These are phyloP conservation scores for Rutilus rutilus DNA, from an alignment of 2,113 vertebrate species.

Conservation along the genomic window DNA sequence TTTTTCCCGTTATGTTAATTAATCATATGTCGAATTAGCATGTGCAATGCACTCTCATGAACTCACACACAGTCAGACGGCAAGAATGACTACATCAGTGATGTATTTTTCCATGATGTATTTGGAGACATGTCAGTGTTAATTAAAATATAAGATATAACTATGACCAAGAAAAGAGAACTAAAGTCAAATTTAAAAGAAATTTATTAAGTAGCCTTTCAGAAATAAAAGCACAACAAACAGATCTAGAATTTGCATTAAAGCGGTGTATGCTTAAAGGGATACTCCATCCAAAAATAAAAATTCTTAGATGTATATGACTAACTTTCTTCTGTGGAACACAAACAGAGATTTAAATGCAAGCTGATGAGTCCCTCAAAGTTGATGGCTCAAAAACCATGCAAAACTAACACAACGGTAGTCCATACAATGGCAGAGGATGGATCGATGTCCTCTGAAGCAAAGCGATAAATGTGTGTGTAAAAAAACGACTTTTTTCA, in stretches of 20 bases:
- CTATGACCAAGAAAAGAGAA: not conserved
- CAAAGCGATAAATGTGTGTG: not conserved
- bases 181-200: not conserved
- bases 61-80: constrained; percentile 51
- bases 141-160: not conserved
- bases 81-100: constrained; percentile 30
- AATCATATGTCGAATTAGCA: constrained; percentile 67
- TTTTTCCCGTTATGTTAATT: constrained; percentile 81
- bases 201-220: constrained; percentile 13
- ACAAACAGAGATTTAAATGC: not conserved
- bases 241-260: not conserved
- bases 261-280: not conserved
- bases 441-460: not conserved
- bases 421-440: not conserved
- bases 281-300: not conserved
- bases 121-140: not conserved
- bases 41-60: constrained; percentile 51
- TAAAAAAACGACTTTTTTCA: not conserved
- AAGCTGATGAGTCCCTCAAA: not conserved
- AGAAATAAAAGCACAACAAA: not conserved
- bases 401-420: not conserved
- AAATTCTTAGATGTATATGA: not conserved
- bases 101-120: not conserved
- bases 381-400: not conserved
- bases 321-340: not conserved